Evolutionary conservation across 2,797 vertebrate genomes (phyloP), one percentile per base, ranked within the genome.

Genomic region (Kryptolebias ocellatus): DNA sequence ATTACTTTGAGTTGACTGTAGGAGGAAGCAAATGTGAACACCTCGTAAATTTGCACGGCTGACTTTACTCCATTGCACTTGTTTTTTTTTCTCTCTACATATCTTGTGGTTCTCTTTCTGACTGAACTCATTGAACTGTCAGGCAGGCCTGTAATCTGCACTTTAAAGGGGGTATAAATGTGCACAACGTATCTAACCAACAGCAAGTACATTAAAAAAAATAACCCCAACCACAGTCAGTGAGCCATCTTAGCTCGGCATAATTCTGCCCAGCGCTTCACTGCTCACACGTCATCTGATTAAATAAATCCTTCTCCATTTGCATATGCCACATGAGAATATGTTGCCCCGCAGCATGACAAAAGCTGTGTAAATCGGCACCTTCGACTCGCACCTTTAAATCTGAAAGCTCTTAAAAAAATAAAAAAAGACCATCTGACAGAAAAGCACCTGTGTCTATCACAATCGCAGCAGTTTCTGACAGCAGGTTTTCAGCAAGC

Each of bases 281-380:
- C 57, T 29, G 54, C 47, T 59, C 44, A 49, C 3, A 8, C 12
- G 24, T 45, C 65, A 73, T 59, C 67, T 55, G 68, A 76, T 77
- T 82, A 88, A 78, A 87, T 59, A 81, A 85, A 81, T 80, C 67
- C 52, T 72, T 17, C 51, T 53, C 61, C 37, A 79, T 61, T 68
- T 69, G 50, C 53, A 80, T 67, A 64, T 51, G 37, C 47, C 61
- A 66, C 61, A 78, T 50, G 54, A 76, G 78, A 79, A 70, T 54
- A 46, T 61, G 52, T 66, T 57, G 46, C 58, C 4, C 49, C 18
- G 20, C 24, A 50, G 64, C 15, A 65, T 20, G 64, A 70, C 18
- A 64, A 59, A 76, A 73, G 56, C 44, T 69, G 51, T n/a, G 31
- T 34, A 64, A 74, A 77, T 39, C 47, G 61, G 12, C 8, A 24